Conservation (phyloP, 1,140 invertebrate species). For the Battus philenor region DNA sequence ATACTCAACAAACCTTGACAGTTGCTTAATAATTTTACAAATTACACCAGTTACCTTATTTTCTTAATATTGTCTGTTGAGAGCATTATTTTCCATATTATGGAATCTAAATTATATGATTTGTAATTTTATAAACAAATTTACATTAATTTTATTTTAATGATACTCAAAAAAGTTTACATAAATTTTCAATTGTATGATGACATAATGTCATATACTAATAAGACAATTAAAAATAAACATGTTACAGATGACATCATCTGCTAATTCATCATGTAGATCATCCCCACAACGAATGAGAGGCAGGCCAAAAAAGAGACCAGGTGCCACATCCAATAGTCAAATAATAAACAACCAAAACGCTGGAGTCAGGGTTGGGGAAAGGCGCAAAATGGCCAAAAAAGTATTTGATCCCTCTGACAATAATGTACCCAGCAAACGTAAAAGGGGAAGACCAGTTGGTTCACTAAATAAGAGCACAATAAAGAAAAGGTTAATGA, state of each 20-base stretch:
- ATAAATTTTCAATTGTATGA: too few relatives aligned
- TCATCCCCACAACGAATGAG: constrained; percentile 67
- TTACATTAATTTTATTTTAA: too few relatives aligned
- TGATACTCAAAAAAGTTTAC: too few relatives aligned
- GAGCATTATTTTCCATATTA: too few relatives aligned
- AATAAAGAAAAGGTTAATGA: constrained; percentile 68
- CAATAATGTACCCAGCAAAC: constrained; percentile 81
- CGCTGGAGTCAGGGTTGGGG: constrained; percentile 60
- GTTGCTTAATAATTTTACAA: too few relatives aligned
- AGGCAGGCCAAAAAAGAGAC: constrained; percentile 58
- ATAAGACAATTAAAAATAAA: too few relatives aligned
- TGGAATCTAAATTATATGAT: too few relatives aligned
- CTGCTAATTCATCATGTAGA: constrained; percentile 68
- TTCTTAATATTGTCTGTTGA: too few relatives aligned
- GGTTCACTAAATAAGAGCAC: constrained; percentile 77
- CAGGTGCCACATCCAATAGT: constrained; percentile 51
- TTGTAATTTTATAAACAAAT: too few relatives aligned
- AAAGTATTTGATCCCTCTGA: constrained; percentile 89
- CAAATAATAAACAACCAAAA: constrained; percentile 52
- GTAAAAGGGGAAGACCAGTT: constrained; percentile 79
- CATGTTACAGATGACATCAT: constrained; percentile 65
- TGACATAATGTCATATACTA: too few relatives aligned
- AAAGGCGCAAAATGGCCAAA: constrained; percentile 78
- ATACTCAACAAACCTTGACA: too few relatives aligned
- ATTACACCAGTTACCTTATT: too few relatives aligned